Evolutionary conservation across 2,797 vertebrate genomes (phyloP).

Genomic region (Trichosurus vulpecula): DNA sequence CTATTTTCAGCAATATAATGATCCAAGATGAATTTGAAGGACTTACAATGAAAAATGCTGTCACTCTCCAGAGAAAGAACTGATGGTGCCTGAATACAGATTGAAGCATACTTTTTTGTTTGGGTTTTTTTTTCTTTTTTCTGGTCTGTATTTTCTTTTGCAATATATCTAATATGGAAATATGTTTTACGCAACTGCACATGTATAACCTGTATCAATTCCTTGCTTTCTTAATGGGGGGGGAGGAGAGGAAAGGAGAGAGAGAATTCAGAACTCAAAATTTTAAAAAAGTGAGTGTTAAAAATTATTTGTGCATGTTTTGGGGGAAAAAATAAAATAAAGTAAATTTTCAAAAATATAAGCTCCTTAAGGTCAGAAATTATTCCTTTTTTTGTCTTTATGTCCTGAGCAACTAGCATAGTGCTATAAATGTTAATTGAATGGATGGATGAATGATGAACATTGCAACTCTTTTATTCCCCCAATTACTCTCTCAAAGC

Average conservation of each 20-base stretch:
- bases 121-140: not conserved
- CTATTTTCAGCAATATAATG: not conserved
- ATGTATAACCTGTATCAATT: not conserved
- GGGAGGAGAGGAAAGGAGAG: not conserved
- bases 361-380: not conserved
- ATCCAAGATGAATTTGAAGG: not conserved
- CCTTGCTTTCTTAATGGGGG: not conserved
- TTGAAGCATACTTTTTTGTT: not conserved
- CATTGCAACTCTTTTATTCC: not conserved
- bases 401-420: not conserved
- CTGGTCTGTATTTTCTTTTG: not conserved
- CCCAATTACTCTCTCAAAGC: not conserved
- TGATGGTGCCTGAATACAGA: not conserved
- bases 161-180: not conserved
- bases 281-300: not conserved
- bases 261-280: not conserved
- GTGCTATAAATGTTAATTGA: not conserved
- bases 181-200: not conserved
- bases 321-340: not conserved
- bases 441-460: not conserved
- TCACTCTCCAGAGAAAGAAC: not conserved
- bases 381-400: not conserved
- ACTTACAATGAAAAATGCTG: not conserved
- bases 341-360: not conserved
- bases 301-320: not conserved